Conservation (phyloP, 1,140 invertebrate genomes). For the Zaprionus capensis region DNA sequence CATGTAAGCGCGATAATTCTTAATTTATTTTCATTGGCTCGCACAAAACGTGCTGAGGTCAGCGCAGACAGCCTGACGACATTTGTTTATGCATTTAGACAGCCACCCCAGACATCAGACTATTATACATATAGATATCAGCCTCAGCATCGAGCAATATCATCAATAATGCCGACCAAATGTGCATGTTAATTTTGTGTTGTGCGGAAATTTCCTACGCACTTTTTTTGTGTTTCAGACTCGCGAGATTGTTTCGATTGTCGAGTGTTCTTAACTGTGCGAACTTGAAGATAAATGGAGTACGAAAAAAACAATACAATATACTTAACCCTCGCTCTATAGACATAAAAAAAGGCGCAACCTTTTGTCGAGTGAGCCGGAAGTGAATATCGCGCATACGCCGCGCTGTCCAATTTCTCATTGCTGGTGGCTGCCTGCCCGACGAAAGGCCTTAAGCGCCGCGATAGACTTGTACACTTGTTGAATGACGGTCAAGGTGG, state of each 20-base stretch:
- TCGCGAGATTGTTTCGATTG: constrained; percentile 2
- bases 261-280: constrained; percentile 20
- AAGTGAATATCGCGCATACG: constrained; percentile 68
- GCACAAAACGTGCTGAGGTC: constrained; percentile 68
- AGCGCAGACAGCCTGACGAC: constrained; percentile 24
- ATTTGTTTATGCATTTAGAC: constrained; percentile 67
- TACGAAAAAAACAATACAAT: not conserved
- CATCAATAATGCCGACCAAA: constrained; percentile 50
- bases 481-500: constrained; percentile 73
- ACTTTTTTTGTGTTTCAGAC: constrained; percentile 50
- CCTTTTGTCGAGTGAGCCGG: constrained; percentile 64
- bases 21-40: constrained; percentile 60
- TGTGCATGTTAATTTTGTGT: constrained; percentile 61
- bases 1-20: constrained; percentile 10
- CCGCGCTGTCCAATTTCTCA: constrained; percentile 42
- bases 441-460: constrained; percentile 53
- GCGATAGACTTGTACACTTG: constrained; percentile 40
- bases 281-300: constrained; percentile 70
- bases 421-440: constrained; percentile 28
- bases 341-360: constrained; percentile 34
- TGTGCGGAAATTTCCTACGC: constrained; percentile 77
- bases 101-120: not conserved
- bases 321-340: constrained; percentile 5
- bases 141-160: constrained; percentile 58
- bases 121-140: constrained; percentile 13